phyloP scores from a whole-genome alignment of 2,113 vertebrate species.

The Micronisus gabar region DNA sequence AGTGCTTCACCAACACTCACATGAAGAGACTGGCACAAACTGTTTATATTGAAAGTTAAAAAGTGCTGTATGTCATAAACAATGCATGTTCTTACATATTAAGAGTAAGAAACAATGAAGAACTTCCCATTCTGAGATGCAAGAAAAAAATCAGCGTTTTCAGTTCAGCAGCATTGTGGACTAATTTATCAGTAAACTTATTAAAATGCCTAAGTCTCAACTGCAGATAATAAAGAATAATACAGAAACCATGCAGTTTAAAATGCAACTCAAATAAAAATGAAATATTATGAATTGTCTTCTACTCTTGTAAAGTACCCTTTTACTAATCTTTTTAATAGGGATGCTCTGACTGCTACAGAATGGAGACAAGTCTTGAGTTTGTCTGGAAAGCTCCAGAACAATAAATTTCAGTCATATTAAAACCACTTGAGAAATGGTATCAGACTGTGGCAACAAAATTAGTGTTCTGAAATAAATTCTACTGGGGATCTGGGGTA shows the following conservation, averaged over 20 bases:
- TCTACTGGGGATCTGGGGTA: not conserved
- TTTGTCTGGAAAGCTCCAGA: not conserved
- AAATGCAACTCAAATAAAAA: not conserved
- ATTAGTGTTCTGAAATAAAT: not conserved
- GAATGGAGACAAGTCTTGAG: not conserved
- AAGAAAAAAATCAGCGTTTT: not conserved
- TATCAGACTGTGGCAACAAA: not conserved
- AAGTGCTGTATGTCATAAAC: not conserved
- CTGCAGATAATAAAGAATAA: not conserved
- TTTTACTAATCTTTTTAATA: not conserved
- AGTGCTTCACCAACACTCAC: constrained; percentile 78
- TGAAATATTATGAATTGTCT: not conserved
- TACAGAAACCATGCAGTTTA: not conserved
- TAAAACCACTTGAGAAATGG: not conserved
- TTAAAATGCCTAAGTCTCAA: not conserved
- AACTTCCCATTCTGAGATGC: not conserved
- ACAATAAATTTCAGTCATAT: not conserved
- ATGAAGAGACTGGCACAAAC: constrained; percentile 88
- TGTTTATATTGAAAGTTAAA: constrained; percentile 66
- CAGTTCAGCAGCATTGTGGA: not conserved
- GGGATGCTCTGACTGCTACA: not conserved
- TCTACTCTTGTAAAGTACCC: not conserved
- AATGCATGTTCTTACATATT: not conserved
- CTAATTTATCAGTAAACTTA: not conserved
- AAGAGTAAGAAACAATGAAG: not conserved